Evolutionary conservation across 2,113 vertebrate genomes (phyloP), one percentile per base, ranked within the genome.

Genomic region (Malurus melanocephalus): DNA sequence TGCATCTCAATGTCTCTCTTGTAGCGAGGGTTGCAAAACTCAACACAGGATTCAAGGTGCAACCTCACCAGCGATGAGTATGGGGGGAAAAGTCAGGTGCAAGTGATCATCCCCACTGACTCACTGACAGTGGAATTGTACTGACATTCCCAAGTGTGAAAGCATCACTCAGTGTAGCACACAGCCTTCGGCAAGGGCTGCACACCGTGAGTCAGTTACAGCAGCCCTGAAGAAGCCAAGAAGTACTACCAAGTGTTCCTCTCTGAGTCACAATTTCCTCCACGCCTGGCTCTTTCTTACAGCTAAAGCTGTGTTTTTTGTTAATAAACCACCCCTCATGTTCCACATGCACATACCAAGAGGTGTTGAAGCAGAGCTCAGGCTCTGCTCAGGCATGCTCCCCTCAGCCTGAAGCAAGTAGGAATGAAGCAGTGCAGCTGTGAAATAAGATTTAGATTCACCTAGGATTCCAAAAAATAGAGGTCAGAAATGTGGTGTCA

Each of bases 221-320:
- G 59, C 73, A 88, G 38, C 26, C 80, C 55, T 60, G 33, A 61
- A 76, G 73, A 76, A 88, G 53, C 45, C 73, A 67, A 81, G 33
- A 83, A 77, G 43, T 67, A 48, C 40, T 59, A 30, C 48, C 40
- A 19, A 32, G 26, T 40, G 32, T 72, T 92, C 73, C 48, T 80
- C 51, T 91, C 79, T 86, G 86, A 91, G 69, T 94, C 86, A 93
- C 43, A 42, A 28, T 90, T 96, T 92, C 83, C 64, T 86, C 38
- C 42, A 16, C 0, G 0, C 69, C 42, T 75, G 80, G 57, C 33
- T 78, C 16, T 65, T 81, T 84, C 35, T n/a, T 71, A 24, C 40
- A 46, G 85, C 35, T 84, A 55, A 79, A 81, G 26, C 45, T 83
- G 83, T 53, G 72, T 67, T 45, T 22, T 51, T 75, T 51, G 61